These are phyloP conservation scores for Hylia prasina DNA, from an alignment of 2,113 vertebrate species.

Conservation along the genomic window DNA sequence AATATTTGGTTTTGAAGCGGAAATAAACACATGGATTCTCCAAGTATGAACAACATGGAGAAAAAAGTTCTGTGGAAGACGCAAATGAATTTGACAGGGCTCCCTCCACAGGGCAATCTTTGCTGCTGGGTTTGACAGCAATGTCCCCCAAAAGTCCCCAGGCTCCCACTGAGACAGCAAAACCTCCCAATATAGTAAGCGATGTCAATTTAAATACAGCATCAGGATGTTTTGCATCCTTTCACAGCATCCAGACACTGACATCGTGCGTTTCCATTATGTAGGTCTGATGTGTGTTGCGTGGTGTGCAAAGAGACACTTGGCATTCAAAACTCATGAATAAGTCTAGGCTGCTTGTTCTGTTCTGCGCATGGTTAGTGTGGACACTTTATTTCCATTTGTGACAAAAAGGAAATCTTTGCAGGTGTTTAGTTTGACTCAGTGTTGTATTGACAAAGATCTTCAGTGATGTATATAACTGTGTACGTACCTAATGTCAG, in stretches of 20 bases:
- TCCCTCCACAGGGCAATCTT: neutral
- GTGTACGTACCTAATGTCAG: neutral
- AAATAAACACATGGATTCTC: neutral
- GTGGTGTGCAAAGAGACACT: neutral
- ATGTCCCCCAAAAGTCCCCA: neutral
- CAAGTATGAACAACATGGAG: neutral
- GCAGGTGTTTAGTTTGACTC: neutral
- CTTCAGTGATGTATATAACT: neutral
- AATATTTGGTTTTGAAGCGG: neutral
- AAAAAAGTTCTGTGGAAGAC: neutral
- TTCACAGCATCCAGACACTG: slow-evolving; percentile 38
- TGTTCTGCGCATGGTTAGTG: neutral
- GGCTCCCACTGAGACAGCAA: slow-evolving; percentile 39
- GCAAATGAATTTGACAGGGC: slow-evolving; percentile 28
- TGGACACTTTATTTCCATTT: neutral
- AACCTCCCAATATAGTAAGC: slow-evolving; percentile 54
- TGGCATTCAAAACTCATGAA: slow-evolving; percentile 3
- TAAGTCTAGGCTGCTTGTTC: neutral
- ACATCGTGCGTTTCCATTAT: slow-evolving; percentile 41
- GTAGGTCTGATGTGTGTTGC: slow-evolving; percentile 20
- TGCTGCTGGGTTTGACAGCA: slow-evolving; percentile 37
- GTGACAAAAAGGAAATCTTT: neutral
- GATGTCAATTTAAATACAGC: slow-evolving; percentile 53
- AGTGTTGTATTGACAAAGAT: neutral
- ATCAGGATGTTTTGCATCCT: slow-evolving; percentile 16